Evolutionary conservation across 2,113 vertebrate genomes (phyloP), one percentile per base, ranked within the genome.

Genomic region (Apaloderma vittatum): DNA sequence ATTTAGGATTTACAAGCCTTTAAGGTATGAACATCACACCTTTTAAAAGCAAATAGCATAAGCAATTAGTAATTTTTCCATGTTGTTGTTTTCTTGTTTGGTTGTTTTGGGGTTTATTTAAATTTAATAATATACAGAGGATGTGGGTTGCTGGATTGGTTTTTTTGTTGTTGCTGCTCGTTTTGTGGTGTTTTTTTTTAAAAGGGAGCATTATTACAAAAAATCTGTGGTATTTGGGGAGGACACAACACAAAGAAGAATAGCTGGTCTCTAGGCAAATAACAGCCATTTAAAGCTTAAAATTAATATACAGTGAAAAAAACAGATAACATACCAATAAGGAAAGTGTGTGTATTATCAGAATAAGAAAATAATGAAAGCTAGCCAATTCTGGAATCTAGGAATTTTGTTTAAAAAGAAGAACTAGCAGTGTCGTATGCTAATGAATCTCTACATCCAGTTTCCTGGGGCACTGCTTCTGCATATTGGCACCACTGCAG

Each of bases 101-200:
- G 40, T 40, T 40, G 40, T 40, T 40, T 40, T 12, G 40, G 40
- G 40, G 40, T n/a, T 71, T 80, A 72, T 65, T 55, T 7, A 2
- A 96, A 97, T 95, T 85, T 98, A 96, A 95, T 93, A 89, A 95
- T 91, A 97, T 91, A 98, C 94, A 97, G 97, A 98, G 98, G 98
- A 99, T 99, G 98, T 98, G 98, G 98, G 98, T 98, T 99, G 24
- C 97, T 98, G 97, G 88, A 96, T 97, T 94, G 54, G 12, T 22
- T 46, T 46, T 14, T 58, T 40, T 40, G 40, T 75, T 5, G 3
- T 6, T 29, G 65, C 63, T 72, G 20, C 9, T 9, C 18, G 8
- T 46, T 40, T 40, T 29, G 20, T 15, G 65, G 43, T 22, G 43
- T 22, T 21, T 51, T 68, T 57, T 72, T 82, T 75, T 71, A 14